These are phyloP conservation scores for Philopotamus ludificatus DNA, from an alignment of 1,140 invertebrate species.

Conservation along the genomic window DNA sequence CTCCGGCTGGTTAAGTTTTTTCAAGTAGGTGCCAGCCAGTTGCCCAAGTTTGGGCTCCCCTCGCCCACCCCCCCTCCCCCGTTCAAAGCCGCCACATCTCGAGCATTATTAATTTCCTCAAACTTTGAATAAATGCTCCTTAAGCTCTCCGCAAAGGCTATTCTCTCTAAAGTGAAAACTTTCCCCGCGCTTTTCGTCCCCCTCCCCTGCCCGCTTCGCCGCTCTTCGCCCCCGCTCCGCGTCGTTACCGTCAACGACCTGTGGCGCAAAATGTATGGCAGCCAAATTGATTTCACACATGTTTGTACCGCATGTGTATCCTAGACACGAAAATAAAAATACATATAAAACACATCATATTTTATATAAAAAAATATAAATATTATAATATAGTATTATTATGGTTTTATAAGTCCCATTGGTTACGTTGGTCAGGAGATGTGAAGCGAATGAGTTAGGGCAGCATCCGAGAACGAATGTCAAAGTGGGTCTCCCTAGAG, in stretches of 20 bases:
- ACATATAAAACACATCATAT: no score
- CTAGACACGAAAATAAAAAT: no score
- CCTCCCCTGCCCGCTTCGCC: neutral
- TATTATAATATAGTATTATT: no score
- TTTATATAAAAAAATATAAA: no score
- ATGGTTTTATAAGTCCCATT: no score
- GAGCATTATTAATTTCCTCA: constrained; percentile 41
- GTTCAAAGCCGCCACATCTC: constrained; percentile 31
- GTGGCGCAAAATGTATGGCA: constrained; percentile 15
- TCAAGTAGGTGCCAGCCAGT: neutral
- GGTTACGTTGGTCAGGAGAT: no score
- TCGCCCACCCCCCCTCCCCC: neutral
- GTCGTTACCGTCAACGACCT: constrained; percentile 22
- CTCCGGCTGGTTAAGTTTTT: constrained; percentile 13
- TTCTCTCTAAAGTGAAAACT: constrained; percentile 39
- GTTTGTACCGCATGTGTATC: no score
- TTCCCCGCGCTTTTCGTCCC: constrained; percentile 17
- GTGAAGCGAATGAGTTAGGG: no score
- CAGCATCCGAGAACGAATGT: no score
- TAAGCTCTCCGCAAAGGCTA: constrained; percentile 39
- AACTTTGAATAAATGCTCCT: constrained; percentile 41
- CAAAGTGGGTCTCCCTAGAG: no score
- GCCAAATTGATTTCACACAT: neutral
- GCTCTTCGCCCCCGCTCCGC: neutral
- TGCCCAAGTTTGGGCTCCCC: constrained; percentile 10